Evolutionary conservation across 92 coral and sea anemone species (phyloP).

Genomic region (Pocillopora grandis): DNA sequence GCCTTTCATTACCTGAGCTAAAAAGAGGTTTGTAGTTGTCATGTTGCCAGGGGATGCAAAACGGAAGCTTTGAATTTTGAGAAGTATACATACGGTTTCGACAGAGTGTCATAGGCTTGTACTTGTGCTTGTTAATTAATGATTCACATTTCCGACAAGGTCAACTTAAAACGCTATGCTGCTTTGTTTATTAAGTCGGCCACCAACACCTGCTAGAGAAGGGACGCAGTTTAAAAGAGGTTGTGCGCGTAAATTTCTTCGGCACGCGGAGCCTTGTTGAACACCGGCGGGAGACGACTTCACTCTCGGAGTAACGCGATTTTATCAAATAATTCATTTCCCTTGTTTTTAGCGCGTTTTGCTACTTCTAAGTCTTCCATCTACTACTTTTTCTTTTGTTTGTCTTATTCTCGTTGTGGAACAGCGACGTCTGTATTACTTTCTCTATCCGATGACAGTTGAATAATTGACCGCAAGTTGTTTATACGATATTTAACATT

Average conservation of each 20-base stretch:
- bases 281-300: background rate
- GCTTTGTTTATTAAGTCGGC: slow-evolving; percentile 6
- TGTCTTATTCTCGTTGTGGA: background rate
- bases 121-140: background rate
- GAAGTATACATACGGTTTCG: too few species aligned
- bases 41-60: background rate
- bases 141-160: background rate
- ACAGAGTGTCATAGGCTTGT: background rate
- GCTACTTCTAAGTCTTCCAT: background rate
- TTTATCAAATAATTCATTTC: background rate
- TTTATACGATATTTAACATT: background rate
- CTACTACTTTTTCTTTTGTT: background rate
- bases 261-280: background rate
- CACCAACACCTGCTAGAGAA: slow-evolving; percentile 4
- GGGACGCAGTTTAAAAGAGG: background rate
- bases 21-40: background rate
- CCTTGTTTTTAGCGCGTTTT: background rate
- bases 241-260: background rate
- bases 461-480: background rate
- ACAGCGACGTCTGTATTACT: background rate
- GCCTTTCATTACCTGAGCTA: background rate
- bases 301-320: background rate
- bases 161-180: slow-evolving; percentile 1
- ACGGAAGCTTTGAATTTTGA: background rate
- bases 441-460: background rate